Evolutionary conservation across 2,797 vertebrate species (phyloP).

Genomic region (Phataginus tetradactyla): DNA sequence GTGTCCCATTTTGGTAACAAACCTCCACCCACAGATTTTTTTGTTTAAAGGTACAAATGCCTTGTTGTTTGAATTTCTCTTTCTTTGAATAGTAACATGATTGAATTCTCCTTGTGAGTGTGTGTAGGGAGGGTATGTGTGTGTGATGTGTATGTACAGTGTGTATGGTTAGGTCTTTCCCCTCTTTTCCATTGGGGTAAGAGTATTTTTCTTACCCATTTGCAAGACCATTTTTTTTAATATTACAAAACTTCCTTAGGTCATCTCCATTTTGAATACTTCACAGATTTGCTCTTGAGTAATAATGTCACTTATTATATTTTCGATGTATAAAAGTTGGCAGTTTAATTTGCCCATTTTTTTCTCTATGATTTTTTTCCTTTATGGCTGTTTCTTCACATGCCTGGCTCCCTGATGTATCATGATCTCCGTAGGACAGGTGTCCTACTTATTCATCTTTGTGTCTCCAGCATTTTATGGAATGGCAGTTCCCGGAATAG

Average conservation of each 20-base stretch:
- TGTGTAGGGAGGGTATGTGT: not conserved
- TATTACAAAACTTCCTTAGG: not conserved
- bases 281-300: not conserved
- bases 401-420: not conserved
- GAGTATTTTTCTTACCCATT: not conserved
- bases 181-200: not conserved
- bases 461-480: not conserved
- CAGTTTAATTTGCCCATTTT: not conserved
- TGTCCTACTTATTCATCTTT: not conserved
- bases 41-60: not conserved
- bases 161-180: not conserved
- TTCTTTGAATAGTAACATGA: not conserved
- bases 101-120: not conserved
- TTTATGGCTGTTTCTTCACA: not conserved
- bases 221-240: not conserved
- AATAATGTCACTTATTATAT: not conserved
- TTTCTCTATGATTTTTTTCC: not conserved
- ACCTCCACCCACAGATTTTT: not conserved
- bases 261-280: not conserved
- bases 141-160: not conserved
- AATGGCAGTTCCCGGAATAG: not conserved
- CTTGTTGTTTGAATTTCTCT: not conserved
- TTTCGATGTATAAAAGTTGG: not conserved
- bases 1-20: not conserved
- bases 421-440: not conserved